Evolutionary conservation across 2,888 invertebrate species (phyloP).

Genomic region (Apoda limacodes): DNA sequence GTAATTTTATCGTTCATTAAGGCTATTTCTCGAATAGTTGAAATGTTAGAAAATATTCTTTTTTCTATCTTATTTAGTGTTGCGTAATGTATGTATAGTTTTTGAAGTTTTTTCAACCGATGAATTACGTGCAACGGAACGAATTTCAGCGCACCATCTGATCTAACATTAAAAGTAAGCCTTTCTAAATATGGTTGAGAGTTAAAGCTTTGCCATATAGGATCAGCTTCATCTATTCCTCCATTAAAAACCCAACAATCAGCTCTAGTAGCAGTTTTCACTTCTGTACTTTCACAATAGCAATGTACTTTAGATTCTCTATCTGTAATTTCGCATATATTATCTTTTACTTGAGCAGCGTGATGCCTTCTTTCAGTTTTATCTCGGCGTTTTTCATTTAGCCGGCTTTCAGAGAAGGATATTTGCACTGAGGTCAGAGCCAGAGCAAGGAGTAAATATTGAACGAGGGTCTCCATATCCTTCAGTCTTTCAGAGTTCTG

Average conservation of each 20-base stretch:
- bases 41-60: conserved; percentile 80
- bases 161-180: conserved; percentile 77
- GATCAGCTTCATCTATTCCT: conserved; percentile 74
- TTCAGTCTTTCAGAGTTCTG: conserved; percentile 31
- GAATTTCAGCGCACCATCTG: conserved; percentile 75
- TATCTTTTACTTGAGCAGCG: conserved; percentile 50
- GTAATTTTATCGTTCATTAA: conserved; percentile 79
- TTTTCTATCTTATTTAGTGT: conserved; percentile 77
- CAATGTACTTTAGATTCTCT: conserved; percentile 73
- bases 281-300: conserved; percentile 72
- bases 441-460: conserved; percentile 64
- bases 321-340: conserved; percentile 70
- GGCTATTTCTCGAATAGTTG: conserved; percentile 76
- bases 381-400: conserved; percentile 66
- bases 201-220: conserved; percentile 78
- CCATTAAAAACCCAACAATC: conserved; percentile 84
- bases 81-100: conserved; percentile 78
- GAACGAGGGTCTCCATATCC: conserved; percentile 55
- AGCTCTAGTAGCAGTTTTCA: conserved; percentile 73
- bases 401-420: conserved; percentile 63
- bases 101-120: conserved; percentile 74
- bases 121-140: conserved; percentile 78
- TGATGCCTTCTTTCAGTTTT: conserved; percentile 59
- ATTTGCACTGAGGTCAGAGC: conserved; percentile 65
- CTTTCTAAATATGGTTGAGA: conserved; percentile 77